Conservation (phyloP, 2,888 invertebrate species). For the Hybos culiciformis region DNA sequence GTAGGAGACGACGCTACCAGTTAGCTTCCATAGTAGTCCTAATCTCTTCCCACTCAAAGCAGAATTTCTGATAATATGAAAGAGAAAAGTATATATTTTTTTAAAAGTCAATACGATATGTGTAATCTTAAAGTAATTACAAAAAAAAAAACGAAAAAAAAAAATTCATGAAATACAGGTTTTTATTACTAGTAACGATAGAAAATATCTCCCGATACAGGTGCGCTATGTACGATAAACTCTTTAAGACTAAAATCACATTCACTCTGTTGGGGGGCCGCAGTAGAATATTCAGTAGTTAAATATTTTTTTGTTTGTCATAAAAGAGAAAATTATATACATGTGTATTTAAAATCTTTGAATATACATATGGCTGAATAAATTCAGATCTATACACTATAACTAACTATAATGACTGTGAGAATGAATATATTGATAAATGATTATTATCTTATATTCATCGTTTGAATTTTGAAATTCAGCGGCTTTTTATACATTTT, state of each 20-base stretch:
- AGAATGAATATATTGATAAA: no score
- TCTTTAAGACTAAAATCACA: constrained; percentile 32
- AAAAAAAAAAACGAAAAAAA: background rate
- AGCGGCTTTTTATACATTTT: no score
- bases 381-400: no score
- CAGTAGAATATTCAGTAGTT: no score
- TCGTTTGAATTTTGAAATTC: no score
- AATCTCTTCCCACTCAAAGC: constrained; percentile 35
- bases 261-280: constrained; percentile 25
- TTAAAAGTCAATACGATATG: background rate
- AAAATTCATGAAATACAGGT: background rate
- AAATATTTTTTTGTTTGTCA: no score
- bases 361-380: no score
- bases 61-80: background rate
- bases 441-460: no score
- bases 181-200: background rate
- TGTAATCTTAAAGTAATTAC: background rate
- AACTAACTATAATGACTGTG: no score
- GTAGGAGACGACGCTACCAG: constrained; percentile 38
- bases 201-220: constrained; percentile 24
- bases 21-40: constrained; percentile 37
- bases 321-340: no score
- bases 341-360: no score
- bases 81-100: background rate
- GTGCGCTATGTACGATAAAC: constrained; percentile 34